Percentiles rank a stretch among this genome's conserved stretches.
phyloP scores from a whole-genome alignment of 2,888 invertebrate species.

The Cheiracanthium punctorium region DNA sequence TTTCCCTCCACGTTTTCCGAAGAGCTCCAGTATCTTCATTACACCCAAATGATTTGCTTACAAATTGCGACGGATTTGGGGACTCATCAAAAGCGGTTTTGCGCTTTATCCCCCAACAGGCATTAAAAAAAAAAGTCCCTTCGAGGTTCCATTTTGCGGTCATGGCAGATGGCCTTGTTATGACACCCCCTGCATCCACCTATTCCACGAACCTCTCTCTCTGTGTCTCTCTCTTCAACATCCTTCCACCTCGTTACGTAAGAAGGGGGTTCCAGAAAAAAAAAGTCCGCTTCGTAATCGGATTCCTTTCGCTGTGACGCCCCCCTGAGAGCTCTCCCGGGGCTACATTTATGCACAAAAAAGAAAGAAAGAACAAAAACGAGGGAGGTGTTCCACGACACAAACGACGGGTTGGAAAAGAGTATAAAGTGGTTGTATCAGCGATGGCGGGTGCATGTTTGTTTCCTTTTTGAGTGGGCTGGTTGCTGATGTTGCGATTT shows the following conservation, averaged over 20 bases:
- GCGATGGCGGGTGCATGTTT: too few species aligned
- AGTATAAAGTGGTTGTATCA: too few species aligned
- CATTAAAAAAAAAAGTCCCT: neutral
- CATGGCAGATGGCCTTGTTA: constrained; percentile 54
- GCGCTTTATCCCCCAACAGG: neutral
- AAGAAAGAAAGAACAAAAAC: too few species aligned
- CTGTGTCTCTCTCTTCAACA: neutral
- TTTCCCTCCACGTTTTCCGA: too few species aligned
- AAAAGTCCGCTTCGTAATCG: constrained; percentile 49
- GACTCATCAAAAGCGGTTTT: neutral
- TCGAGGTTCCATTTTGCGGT: constrained; percentile 32
- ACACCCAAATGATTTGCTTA: too few species aligned
- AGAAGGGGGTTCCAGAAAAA: neutral
- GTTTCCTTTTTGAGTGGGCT: too few species aligned
- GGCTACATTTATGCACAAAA: neutral
- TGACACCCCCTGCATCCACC: constrained; percentile 14
- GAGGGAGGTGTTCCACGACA: too few species aligned
- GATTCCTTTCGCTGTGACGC: constrained; percentile 54
- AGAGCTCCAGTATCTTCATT: too few species aligned
- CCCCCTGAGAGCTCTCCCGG: neutral
- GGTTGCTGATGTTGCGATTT: neutral
- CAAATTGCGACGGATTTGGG: too few species aligned
- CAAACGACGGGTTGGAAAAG: too few species aligned
- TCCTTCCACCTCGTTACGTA: constrained; percentile 25
- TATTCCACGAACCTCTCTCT: neutral